Conservation (phyloP, 2,797 vertebrate species). For the Acrossocheilus fasciatus region DNA sequence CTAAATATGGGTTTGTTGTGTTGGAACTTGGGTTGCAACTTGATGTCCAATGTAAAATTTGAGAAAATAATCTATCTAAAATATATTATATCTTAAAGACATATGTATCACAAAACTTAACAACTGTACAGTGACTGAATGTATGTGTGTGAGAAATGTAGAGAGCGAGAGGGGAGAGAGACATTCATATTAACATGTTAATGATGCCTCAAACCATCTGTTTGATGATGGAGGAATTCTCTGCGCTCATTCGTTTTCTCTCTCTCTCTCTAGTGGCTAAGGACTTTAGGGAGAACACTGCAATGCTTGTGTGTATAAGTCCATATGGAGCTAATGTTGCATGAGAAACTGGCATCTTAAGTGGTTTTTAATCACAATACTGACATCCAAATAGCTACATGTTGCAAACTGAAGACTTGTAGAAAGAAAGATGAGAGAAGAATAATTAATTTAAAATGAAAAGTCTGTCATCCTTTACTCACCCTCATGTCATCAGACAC, state of each 20-base stretch:
- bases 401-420: slow-evolving; percentile 24
- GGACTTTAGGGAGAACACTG: slow-evolving; percentile 33
- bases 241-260: slow-evolving; percentile 4
- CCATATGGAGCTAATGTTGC: slow-evolving; percentile 57
- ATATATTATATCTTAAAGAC: background rate
- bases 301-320: slow-evolving; percentile 46
- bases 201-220: slow-evolving; percentile 55
- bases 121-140: background rate
- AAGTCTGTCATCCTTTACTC: background rate
- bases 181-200: slow-evolving; percentile 59
- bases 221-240: slow-evolving; percentile 32
- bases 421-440: slow-evolving; percentile 18
- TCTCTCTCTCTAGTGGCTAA: slow-evolving; percentile 53
- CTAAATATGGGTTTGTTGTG: background rate
- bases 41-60: background rate
- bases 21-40: too few species aligned
- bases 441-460: background rate
- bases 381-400: slow-evolving; percentile 48
- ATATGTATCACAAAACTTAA: too few species aligned
- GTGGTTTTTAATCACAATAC: slow-evolving; percentile 59
- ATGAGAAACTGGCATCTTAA: slow-evolving; percentile 53
- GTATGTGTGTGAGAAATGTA: slow-evolving; percentile 31
- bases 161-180: slow-evolving; percentile 54
- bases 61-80: background rate
- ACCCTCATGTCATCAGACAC: background rate